Percentiles rank a stretch among this genome's conserved stretches.
phyloP scores from a whole-genome alignment of 2,113 vertebrate genomes.

The Australoheros scitulus region DNA sequence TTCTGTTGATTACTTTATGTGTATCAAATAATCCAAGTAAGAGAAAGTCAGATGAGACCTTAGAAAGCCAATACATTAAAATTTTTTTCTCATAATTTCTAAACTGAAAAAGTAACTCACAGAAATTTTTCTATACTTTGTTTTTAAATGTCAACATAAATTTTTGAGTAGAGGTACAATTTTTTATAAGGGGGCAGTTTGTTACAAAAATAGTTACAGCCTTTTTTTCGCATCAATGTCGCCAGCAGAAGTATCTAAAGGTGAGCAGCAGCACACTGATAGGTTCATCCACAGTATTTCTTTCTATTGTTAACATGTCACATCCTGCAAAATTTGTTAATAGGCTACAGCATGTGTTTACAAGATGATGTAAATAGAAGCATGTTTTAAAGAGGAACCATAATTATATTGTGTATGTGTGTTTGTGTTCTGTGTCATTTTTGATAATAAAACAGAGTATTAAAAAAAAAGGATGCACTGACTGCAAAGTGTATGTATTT shows the following conservation, averaged over 20 bases:
- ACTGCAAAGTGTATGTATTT: conserved; percentile 78
- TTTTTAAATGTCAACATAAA: background rate
- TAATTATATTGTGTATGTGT: conserved; percentile 80
- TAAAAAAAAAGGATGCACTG: conserved; percentile 60
- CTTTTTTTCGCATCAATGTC: background rate
- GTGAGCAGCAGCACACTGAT: conserved; percentile 36
- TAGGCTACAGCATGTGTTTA: conserved; percentile 86
- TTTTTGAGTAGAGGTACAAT: background rate
- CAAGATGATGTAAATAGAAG: conserved; percentile 84
- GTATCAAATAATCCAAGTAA: background rate
- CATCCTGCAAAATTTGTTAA: conserved; percentile 70
- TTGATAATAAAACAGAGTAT: conserved; percentile 81
- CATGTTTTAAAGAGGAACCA: conserved; percentile 86
- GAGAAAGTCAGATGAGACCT: background rate
- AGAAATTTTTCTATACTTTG: background rate
- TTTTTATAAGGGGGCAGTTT: background rate
- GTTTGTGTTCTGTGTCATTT: conserved; percentile 80
- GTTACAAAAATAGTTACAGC: background rate
- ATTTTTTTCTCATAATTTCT: background rate
- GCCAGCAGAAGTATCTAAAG: conserved; percentile 6
- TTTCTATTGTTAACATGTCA: conserved; percentile 69
- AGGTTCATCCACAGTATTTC: conserved; percentile 61
- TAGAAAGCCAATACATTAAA: background rate
- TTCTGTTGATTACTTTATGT: background rate
- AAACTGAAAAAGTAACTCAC: background rate